Evolutionary conservation across 2,113 vertebrate genomes (phyloP).

Genomic region (Otocyon megalotis): DNA sequence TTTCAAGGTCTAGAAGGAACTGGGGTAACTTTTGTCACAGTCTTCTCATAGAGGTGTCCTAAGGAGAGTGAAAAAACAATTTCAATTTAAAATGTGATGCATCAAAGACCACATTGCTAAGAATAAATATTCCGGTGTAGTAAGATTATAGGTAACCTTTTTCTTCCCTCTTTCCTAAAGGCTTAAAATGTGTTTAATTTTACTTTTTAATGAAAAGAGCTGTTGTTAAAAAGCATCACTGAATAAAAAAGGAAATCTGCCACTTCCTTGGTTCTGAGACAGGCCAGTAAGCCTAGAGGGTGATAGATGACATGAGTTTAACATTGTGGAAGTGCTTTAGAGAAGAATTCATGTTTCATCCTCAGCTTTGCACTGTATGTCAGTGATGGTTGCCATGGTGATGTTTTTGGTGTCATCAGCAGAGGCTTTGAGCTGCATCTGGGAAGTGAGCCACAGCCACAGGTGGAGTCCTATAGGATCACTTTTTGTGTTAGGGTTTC

Average conservation of each 20-base stretch:
- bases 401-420: conserved; percentile 7
- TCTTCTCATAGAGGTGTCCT: not conserved
- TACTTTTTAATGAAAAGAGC: not conserved
- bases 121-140: not conserved
- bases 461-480: not conserved
- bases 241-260: not conserved
- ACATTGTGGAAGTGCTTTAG: not conserved
- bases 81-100: not conserved
- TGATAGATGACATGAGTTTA: not conserved
- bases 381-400: conserved; percentile 33
- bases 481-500: conserved; percentile 40
- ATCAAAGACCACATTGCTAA: not conserved
- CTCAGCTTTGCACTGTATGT: not conserved
- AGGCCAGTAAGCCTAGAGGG: not conserved
- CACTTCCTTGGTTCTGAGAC: not conserved
- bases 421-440: not conserved
- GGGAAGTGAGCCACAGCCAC: not conserved
- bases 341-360: not conserved
- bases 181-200: not conserved
- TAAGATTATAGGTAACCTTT: not conserved
- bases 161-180: not conserved
- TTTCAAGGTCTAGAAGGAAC: not conserved
- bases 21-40: not conserved
- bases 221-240: not conserved
- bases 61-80: not conserved